A percentile compares a stretch with the other conserved stretches of the same genome.
Conservation (phyloP, 1,140 invertebrate species). For the Lutraria rhynchaena region DNA sequence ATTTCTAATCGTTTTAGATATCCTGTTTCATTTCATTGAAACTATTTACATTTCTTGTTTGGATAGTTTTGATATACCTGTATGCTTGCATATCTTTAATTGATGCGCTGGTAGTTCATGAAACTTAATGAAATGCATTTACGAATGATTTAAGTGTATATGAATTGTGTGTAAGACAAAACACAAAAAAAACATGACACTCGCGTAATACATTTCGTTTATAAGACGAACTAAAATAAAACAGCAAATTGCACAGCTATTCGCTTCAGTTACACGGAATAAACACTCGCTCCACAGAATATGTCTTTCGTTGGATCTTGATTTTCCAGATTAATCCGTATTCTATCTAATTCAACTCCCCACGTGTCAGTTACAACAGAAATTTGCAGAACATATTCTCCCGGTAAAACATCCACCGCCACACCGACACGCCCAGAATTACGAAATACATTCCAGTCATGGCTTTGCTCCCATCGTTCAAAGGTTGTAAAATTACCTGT, state of each 20-base stretch:
- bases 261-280: not conserved
- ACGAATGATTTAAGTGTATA: too few species aligned
- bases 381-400: not conserved
- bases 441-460: slow-evolving; percentile 22
- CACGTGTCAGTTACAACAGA: not conserved
- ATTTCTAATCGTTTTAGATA: too few species aligned
- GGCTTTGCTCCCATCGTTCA: not conserved
- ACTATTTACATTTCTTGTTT: too few species aligned
- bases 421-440: slow-evolving; percentile 5
- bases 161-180: not conserved
- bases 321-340: not conserved
- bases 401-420: not conserved
- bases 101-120: too few species aligned
- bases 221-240: not conserved
- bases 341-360: slow-evolving; percentile 8
- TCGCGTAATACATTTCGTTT: not conserved
- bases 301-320: not conserved
- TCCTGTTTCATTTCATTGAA: too few species aligned
- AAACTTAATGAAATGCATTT: too few species aligned
- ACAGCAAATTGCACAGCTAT: not conserved
- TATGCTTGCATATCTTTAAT: too few species aligned
- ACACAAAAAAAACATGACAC: not conserved
- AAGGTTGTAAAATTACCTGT: slow-evolving; percentile 4
- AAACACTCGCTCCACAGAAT: slow-evolving; percentile 7
- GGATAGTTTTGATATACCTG: too few species aligned